Conservation (phyloP, 2,113 vertebrate genomes). For the Campylorhamphus procurvoides region DNA sequence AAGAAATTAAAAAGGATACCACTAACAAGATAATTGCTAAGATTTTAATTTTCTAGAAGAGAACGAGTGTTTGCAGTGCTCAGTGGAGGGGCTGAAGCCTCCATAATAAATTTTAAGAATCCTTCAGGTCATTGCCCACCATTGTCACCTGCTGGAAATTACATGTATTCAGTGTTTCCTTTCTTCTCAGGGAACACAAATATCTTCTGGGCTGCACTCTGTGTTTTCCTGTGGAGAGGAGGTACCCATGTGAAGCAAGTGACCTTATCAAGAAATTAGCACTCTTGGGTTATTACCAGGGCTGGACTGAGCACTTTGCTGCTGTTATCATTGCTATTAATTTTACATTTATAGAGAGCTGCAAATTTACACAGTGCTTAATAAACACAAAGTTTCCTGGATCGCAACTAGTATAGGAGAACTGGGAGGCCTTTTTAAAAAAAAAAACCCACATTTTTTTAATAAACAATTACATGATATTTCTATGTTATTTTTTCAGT, state of each 20-base stretch:
- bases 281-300: slow-evolving; percentile 12
- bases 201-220: neutral
- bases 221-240: neutral
- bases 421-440: neutral
- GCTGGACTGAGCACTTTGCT: slow-evolving; percentile 36
- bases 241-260: neutral
- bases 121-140: neutral
- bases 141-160: neutral
- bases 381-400: slow-evolving; percentile 56
- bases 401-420: neutral
- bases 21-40: neutral
- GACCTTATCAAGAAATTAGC: slow-evolving; percentile 39
- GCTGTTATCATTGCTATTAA: slow-evolving; percentile 56
- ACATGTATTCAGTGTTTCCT: neutral
- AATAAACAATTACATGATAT: neutral
- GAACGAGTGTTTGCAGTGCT: neutral
- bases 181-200: neutral
- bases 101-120: neutral
- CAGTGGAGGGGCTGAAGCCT: neutral
- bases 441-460: neutral
- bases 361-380: slow-evolving; percentile 57
- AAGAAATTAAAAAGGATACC: neutral
- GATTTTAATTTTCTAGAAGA: neutral
- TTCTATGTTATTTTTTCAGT: neutral
- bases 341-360: slow-evolving; percentile 55